Conservation (phyloP, 2,888 invertebrate genomes). For the Diplolepis rosae region DNA sequence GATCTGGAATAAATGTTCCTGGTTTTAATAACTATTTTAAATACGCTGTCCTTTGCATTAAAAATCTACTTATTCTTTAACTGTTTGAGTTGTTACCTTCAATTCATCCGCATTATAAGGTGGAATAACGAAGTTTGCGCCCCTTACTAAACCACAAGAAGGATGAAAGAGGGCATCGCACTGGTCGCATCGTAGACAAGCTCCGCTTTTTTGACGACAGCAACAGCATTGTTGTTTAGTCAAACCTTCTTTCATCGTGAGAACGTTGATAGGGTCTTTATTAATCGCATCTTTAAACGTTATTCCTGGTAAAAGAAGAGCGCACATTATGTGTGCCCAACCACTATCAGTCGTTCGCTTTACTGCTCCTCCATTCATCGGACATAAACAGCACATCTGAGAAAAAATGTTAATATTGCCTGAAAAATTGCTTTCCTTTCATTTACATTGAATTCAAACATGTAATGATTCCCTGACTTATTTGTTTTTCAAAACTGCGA, state of each 20-base stretch:
- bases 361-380: conserved; percentile 78
- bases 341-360: conserved; percentile 78
- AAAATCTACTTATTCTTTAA: conserved; percentile 40
- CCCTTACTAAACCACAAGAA: conserved; percentile 77
- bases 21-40: background rate
- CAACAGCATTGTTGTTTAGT: conserved; percentile 66
- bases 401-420: too few species aligned
- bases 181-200: conserved; percentile 74
- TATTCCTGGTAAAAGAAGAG: conserved; percentile 79
- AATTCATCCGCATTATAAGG: conserved; percentile 63
- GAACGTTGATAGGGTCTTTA: conserved; percentile 70
- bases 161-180: conserved; percentile 77
- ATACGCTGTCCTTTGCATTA: background rate
- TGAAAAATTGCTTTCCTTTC: too few species aligned
- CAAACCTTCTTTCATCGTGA: conserved; percentile 59
- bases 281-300: conserved; percentile 74
- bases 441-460: too few species aligned
- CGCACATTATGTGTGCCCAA: conserved; percentile 82
- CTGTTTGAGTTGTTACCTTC: conserved; percentile 62
- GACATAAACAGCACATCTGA: conserved; percentile 76
- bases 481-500: too few species aligned
- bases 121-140: conserved; percentile 71
- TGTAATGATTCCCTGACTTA: too few species aligned
- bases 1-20: conserved; percentile 52
- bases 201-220: conserved; percentile 70